Evolutionary conservation across 2,113 vertebrate species (phyloP), one percentile per base, ranked within the genome.

Genomic region (Tenrec ecaudatus): DNA sequence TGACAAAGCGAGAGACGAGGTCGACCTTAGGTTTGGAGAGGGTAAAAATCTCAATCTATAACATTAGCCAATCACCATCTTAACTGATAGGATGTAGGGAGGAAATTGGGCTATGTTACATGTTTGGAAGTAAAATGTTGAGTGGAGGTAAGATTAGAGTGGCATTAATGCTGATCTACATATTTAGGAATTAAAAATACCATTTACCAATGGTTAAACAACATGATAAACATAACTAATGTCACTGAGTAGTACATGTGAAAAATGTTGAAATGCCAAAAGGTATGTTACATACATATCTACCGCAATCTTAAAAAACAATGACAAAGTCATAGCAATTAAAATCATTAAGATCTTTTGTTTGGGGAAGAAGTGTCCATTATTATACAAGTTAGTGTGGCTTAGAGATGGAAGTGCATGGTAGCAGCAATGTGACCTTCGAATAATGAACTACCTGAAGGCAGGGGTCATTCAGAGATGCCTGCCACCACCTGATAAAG

Each of bases 291-390:
- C n/a, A 33, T 19, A n/a, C 31, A 33, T 33, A 33, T 71, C n/a
- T 71, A 33, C 68, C 68, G 19, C 68, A 71, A 33, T 71, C 68
- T 12, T 17, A 33, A 71, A 71, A 71, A 71, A 31, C 29, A 71
- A 71, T 71, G 31, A 33, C 68, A 71, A 17, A 71, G 29, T 33
- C n/a, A 71, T 33, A 66, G 6, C 82, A 69, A 57, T 86, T 82
- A 76, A 93, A 89, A 89, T 68, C 60, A 77, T 58, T 31, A 60
- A 58, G 47, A 31, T 85, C n/a, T 86, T 89, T 80, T 88, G 47
- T 36, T 88, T 86, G 58, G 47, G 38, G 36, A 22, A 12, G 33
- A 78, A 9, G 2, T 89, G 29, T 75, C 38, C 57, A 86, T 27
- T 27, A 80, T 31, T 88, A 40, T n/a, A 36, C 82, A 62, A 31